Evolutionary conservation across 2,888 invertebrate species (phyloP), one percentile per base, ranked within the genome.

Genomic region (Netelia melanura): DNA sequence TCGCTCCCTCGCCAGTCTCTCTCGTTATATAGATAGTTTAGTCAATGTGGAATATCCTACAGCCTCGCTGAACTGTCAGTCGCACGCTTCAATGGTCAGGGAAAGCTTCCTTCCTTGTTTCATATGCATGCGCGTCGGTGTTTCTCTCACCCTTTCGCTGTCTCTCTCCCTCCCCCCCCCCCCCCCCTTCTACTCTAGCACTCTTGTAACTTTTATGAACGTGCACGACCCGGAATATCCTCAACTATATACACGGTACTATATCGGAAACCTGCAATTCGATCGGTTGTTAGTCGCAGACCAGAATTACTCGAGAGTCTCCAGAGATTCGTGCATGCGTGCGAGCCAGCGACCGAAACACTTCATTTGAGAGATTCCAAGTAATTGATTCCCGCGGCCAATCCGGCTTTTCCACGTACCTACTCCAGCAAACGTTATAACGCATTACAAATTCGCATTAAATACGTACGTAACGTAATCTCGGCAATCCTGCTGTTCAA

Each of bases 331-430:
- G 64, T 62, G 30, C 23, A n/a, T 58, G 54, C 62, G 30, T 74
- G 70, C 10, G 21, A 68, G 68, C 43, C 14, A 64, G 14, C 3
- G 10, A 68, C 38, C 38, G 62, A 48, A 17, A 79, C 68, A 71
- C 17, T 25, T 72, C 67, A 21, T 21, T 38, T 78, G 64, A 48
- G 30, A 54, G 64, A 64, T 62, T 79, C 30, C 44, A 10, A 54
- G 17, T 83, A 83, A 83, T 78, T 83, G 78, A 83, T 83, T 74
- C 77, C 78, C 74, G 77, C 68, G 62, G 70, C 75, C 52, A 17
- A 65, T 25, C n/a, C 56, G 58, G 68, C 44, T 78, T 48, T 71
- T 43, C 70, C 75, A 17, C 17, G 44, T 43, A 64, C 25, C 65
- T 71, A 56, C 21, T 84, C 58, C 56, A 43, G 65, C 38, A 61